Conservation (phyloP, 2,888 invertebrate species). For the Helleia helle region DNA sequence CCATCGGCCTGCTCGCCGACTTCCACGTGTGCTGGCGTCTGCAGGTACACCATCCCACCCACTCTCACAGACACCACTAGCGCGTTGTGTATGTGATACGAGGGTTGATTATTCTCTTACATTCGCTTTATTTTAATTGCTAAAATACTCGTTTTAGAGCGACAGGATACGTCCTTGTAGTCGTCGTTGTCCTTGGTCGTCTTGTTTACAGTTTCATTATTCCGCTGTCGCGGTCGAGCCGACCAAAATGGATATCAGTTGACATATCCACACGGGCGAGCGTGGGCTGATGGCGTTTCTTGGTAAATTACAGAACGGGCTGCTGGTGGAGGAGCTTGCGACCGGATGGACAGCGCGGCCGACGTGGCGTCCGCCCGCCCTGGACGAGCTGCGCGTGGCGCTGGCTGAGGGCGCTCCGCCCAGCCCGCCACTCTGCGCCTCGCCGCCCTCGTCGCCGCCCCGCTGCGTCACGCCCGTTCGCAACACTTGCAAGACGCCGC, state of each 20-base stretch:
- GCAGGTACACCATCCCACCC: constrained; percentile 29
- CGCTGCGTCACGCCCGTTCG: constrained; percentile 28
- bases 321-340: constrained; percentile 45
- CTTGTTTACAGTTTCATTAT: too few species aligned
- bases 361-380: constrained; percentile 33
- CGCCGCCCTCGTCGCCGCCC: constrained; percentile 16
- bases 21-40: constrained; percentile 47
- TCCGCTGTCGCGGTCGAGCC: too few species aligned
- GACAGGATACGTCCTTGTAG: too few species aligned
- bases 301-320: constrained; percentile 40
- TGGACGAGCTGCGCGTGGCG: constrained; percentile 49
- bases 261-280: too few species aligned
- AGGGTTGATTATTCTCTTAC: too few species aligned
- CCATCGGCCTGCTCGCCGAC: constrained; percentile 50
- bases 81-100: background rate
- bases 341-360: constrained; percentile 13
- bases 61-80: too few species aligned
- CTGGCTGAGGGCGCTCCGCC: constrained; percentile 37
- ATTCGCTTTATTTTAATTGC: too few species aligned
- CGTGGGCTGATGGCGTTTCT: too few species aligned
- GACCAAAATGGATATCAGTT: too few species aligned
- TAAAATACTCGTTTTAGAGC: too few species aligned
- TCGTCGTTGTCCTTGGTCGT: too few species aligned
- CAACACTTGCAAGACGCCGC: constrained; percentile 15
- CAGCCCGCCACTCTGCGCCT: constrained; percentile 20